phyloP scores from a whole-genome alignment of 2,113 vertebrate species.

The Tragelaphus strepsiceros region DNA sequence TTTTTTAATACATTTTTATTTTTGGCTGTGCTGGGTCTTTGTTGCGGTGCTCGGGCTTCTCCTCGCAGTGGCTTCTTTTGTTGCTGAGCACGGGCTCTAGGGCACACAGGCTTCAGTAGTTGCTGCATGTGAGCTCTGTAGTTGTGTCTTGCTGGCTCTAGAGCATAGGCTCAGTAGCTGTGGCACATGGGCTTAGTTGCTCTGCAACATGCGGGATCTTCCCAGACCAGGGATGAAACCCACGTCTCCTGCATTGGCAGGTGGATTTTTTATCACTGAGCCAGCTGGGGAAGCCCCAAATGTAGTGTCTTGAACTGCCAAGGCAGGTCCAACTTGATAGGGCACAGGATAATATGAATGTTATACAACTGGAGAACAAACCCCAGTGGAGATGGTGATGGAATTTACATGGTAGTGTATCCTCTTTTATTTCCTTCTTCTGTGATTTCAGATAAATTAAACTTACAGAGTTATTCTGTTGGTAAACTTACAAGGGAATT shows the following conservation, averaged over 20 bases:
- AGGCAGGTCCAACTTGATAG: not conserved
- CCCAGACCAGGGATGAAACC: not conserved
- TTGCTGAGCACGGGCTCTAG: not conserved
- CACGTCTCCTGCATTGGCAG: not conserved
- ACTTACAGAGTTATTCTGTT: not conserved
- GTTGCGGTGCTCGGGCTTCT: fast-evolving
- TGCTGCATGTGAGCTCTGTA: not conserved
- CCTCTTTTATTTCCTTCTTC: not conserved
- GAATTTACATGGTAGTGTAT: not conserved
- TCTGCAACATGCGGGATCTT: not conserved
- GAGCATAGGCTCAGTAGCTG: not conserved
- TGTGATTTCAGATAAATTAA: not conserved
- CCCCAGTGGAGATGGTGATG: not conserved
- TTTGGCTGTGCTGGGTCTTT: not conserved
- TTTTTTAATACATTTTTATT: not conserved
- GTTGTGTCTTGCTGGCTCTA: not conserved
- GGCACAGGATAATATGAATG: not conserved
- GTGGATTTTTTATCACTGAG: not conserved
- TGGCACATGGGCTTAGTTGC: not conserved
- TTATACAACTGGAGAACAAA: not conserved
- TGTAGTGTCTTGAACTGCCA: not conserved
- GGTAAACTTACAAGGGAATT: not conserved
- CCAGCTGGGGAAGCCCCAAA: not conserved
- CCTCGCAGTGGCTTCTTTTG: not conserved
- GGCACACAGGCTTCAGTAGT: not conserved